phyloP scores from a whole-genome alignment of 2,113 vertebrate genomes.

The Phrynosoma platyrhinos region DNA sequence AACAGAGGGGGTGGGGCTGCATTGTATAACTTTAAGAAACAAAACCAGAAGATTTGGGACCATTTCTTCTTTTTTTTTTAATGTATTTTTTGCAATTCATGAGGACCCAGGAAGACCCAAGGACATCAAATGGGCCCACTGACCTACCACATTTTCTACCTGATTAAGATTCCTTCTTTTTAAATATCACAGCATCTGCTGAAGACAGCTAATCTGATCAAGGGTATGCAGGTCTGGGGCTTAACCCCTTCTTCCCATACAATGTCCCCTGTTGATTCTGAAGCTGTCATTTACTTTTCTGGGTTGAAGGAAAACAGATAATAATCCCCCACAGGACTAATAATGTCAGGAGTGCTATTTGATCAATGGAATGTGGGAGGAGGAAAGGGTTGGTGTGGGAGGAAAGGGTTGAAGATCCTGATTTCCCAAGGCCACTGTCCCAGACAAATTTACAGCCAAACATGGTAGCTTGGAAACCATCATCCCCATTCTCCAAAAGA shows the following conservation, averaged over 20 bases:
- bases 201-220: too few species aligned
- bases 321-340: background rate
- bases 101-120: too few species aligned
- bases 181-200: background rate
- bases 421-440: too few species aligned
- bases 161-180: too few species aligned
- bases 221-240: background rate
- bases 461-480: background rate
- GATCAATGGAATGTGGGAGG: background rate
- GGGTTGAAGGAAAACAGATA: background rate
- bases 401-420: background rate
- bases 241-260: background rate
- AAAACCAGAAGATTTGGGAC: too few species aligned
- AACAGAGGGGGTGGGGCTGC: too few species aligned
- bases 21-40: too few species aligned
- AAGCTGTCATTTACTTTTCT: background rate
- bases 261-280: background rate
- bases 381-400: too few species aligned
- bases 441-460: background rate
- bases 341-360: background rate
- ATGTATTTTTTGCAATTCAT: too few species aligned
- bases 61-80: too few species aligned
- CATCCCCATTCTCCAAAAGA: background rate
- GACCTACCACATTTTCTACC: too few species aligned
- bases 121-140: too few species aligned